These are phyloP conservation scores for Tetranychus piercei DNA, from an alignment of 2,888 invertebrate genomes.

Conservation along the genomic window DNA sequence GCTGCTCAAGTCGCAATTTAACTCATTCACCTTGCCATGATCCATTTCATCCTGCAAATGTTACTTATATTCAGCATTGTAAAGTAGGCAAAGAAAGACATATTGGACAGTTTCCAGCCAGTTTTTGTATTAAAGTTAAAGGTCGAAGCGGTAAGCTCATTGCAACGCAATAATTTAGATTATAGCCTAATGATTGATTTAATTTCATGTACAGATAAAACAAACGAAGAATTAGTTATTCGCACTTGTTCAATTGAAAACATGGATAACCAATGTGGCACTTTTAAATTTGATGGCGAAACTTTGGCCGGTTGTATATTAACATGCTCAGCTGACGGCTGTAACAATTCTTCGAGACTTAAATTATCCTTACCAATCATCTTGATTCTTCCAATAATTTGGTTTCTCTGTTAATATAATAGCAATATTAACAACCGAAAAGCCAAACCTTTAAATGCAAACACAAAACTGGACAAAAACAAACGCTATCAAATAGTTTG, in stretches of 20 bases:
- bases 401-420: background rate
- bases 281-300: slow-evolving; percentile 36
- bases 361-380: background rate
- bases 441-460: background rate
- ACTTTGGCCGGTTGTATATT: slow-evolving; percentile 38
- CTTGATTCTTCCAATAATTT: background rate
- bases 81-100: slow-evolving; percentile 37
- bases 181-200: slow-evolving; percentile 2
- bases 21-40: slow-evolving; percentile 7
- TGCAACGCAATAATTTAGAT: slow-evolving; percentile 5
- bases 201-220: slow-evolving; percentile 26
- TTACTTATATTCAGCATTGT: slow-evolving; percentile 35
- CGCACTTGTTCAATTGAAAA: slow-evolving; percentile 37
- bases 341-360: slow-evolving; percentile 31
- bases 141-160: slow-evolving; percentile 35
- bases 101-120: slow-evolving; percentile 38
- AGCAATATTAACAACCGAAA: background rate
- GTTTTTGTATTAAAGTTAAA: slow-evolving; percentile 40
- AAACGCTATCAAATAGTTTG: no score
- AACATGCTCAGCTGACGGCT: slow-evolving; percentile 38
- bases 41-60: slow-evolving; percentile 36
- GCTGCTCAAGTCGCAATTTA: slow-evolving; percentile 9
- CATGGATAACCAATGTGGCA: slow-evolving; percentile 40
- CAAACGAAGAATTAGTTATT: slow-evolving; percentile 35
- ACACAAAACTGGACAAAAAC: background rate